Percentiles rank a stretch among this genome's conserved stretches.
phyloP scores from a whole-genome alignment of 2,888 invertebrate genomes.

The Eristalis arbustorum region DNA sequence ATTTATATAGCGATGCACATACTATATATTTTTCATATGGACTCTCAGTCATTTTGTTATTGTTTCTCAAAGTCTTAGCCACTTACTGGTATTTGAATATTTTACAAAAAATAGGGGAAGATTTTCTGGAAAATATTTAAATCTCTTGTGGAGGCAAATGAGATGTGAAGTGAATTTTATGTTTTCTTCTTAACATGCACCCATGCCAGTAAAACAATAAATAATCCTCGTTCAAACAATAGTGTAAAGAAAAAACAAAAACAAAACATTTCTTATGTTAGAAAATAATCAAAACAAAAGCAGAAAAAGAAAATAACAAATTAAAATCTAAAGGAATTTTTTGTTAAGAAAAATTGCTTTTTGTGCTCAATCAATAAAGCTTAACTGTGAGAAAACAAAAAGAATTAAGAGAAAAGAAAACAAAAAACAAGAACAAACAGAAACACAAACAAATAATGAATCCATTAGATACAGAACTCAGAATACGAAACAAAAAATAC shows the following conservation, averaged over 20 bases:
- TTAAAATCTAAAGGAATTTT: constrained; percentile 70
- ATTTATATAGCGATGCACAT: constrained; percentile 56
- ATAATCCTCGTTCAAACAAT: constrained; percentile 35
- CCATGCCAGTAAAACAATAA: not conserved
- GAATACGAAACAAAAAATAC: constrained; percentile 54
- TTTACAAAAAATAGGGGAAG: constrained; percentile 78
- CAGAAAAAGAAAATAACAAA: constrained; percentile 29
- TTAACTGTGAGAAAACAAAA: constrained; percentile 78
- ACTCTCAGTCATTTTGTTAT: constrained; percentile 9
- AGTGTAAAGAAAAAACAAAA: constrained; percentile 14
- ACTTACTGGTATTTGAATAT: constrained; percentile 71
- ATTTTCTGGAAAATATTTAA: constrained; percentile 74
- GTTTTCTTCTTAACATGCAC: constrained; percentile 12
- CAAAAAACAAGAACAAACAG: constrained; percentile 56
- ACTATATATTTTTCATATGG: constrained; percentile 48
- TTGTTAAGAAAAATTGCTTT: constrained; percentile 75
- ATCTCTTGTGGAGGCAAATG: constrained; percentile 38
- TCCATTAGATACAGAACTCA: constrained; percentile 37
- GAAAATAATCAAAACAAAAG: constrained; percentile 28
- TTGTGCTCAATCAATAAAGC: constrained; percentile 80
- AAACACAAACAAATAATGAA: constrained; percentile 53
- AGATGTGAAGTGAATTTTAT: not conserved
- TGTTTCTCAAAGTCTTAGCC: not conserved
- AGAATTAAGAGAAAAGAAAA: constrained; percentile 59
- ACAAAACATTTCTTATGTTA: constrained; percentile 29